phyloP scores from a whole-genome alignment of 2,797 vertebrate genomes.

The Acipenser transmontanus region DNA sequence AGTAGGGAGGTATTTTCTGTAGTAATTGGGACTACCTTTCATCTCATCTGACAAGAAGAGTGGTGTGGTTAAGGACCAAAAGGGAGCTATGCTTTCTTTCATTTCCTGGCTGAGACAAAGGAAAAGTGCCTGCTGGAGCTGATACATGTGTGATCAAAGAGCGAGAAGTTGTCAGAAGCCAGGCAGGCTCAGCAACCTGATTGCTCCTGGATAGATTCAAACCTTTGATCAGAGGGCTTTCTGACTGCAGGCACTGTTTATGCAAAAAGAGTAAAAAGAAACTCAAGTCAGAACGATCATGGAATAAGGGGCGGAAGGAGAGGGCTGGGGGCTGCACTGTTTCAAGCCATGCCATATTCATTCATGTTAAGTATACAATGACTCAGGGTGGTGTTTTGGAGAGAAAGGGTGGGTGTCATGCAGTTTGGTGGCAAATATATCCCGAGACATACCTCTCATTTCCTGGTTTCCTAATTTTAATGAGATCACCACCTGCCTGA shows the following conservation, averaged over 20 bases:
- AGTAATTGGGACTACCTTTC: conserved; percentile 79
- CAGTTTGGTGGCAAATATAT: no score
- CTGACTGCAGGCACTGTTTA: conserved; percentile 64
- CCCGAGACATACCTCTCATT: no score
- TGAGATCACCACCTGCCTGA: no score
- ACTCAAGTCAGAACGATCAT: conserved; percentile 24
- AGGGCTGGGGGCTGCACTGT: conserved; percentile 9
- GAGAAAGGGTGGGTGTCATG: no score
- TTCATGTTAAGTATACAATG: neutral
- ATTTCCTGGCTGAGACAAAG: conserved; percentile 83
- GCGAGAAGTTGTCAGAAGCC: conserved; percentile 67
- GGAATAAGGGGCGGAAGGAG: conserved; percentile 19
- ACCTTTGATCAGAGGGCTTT: conserved; percentile 77
- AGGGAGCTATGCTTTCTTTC: conserved; percentile 72
- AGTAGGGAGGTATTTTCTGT: conserved; percentile 67
- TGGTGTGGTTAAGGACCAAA: conserved; percentile 57
- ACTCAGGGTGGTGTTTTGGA: neutral
- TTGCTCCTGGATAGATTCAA: conserved; percentile 67
- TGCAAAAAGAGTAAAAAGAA: conserved; percentile 46
- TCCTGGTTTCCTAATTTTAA: no score
- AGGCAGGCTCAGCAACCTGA: conserved; percentile 64
- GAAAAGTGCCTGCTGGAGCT: conserved; percentile 68
- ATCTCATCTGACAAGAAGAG: conserved; percentile 78
- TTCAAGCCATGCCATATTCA: neutral
- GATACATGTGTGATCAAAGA: conserved; percentile 86